Conservation (phyloP, 1,140 invertebrate species). For the Heliconius congener region DNA sequence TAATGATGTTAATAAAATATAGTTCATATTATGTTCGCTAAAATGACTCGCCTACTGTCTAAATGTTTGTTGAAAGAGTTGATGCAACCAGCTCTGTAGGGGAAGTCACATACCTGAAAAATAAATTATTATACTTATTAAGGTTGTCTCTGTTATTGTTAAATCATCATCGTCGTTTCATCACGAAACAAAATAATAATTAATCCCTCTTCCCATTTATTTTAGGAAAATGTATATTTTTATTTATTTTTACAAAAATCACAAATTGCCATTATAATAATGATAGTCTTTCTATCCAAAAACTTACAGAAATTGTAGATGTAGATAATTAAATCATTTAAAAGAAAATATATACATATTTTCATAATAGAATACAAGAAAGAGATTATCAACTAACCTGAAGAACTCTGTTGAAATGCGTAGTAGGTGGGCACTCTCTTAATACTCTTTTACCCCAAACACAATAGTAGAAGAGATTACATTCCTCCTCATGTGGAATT, state of each 20-base stretch:
- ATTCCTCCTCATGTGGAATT: conserved; percentile 79
- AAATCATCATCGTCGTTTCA: no score
- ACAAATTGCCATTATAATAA: no score
- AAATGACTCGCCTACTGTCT: neutral
- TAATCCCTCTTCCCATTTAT: no score
- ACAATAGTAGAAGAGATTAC: conserved; percentile 84
- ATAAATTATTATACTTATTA: neutral
- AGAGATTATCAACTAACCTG: conserved; percentile 49
- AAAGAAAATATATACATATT: neutral
- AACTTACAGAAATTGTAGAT: no score
- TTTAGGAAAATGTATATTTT: no score
- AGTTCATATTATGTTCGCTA: neutral
- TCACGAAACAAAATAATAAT: no score
- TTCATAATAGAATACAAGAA: neutral
- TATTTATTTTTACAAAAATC: no score
- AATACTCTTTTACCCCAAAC: conserved; percentile 70
- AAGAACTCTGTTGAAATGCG: conserved; percentile 82
- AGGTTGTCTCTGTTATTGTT: no score
- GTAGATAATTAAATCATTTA: no score
- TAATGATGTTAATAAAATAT: neutral
- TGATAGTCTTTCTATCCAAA: no score
- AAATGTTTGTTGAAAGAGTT: conserved; percentile 46
- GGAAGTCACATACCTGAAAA: conserved; percentile 59
- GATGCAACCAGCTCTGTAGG: conserved; percentile 47
- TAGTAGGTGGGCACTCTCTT: conserved; percentile 75